Evolutionary conservation across 37 sponge, comb jelly and placozoan species (phyloP).

Genomic region (Haliclona indistincta): DNA sequence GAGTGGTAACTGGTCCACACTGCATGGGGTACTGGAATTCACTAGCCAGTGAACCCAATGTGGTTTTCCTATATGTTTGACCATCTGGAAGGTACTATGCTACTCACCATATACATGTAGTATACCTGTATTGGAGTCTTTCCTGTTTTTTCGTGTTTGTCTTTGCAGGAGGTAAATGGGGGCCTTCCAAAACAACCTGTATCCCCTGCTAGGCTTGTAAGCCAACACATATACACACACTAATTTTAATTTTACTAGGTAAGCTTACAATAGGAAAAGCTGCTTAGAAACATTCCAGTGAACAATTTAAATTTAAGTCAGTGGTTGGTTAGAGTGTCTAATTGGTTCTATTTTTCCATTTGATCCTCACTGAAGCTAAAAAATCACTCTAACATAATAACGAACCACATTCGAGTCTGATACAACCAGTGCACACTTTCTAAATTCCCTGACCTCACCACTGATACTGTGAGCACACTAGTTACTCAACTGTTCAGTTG

Average conservation of each 20-base stretch:
- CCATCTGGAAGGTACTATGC: slow-evolving; percentile 48
- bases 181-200: slow-evolving; percentile 70
- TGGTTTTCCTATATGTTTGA: slow-evolving; percentile 68
- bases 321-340: too few species aligned
- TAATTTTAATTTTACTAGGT: background rate
- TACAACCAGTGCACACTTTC: slow-evolving; percentile 58
- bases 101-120: background rate
- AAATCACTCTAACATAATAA: slow-evolving; percentile 62
- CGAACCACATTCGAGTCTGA: slow-evolving; percentile 55
- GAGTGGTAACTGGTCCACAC: slow-evolving; percentile 29
- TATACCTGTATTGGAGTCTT: too few species aligned
- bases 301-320: background rate
- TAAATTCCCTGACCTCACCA: slow-evolving; percentile 61
- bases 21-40: slow-evolving; percentile 76
- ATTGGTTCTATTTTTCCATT: too few species aligned
- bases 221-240: background rate
- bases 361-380: slow-evolving; percentile 73
- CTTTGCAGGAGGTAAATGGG: slow-evolving; percentile 31
- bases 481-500: background rate
- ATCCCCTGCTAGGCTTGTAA: slow-evolving; percentile 56
- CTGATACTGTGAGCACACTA: slow-evolving; percentile 44
- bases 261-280: slow-evolving; percentile 68
- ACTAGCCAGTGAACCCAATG: slow-evolving; percentile 37
- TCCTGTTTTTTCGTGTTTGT: too few species aligned
- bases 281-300: slow-evolving; percentile 66